Conservation (phyloP, 2,113 vertebrate genomes). For the Ciconia boyciana region DNA sequence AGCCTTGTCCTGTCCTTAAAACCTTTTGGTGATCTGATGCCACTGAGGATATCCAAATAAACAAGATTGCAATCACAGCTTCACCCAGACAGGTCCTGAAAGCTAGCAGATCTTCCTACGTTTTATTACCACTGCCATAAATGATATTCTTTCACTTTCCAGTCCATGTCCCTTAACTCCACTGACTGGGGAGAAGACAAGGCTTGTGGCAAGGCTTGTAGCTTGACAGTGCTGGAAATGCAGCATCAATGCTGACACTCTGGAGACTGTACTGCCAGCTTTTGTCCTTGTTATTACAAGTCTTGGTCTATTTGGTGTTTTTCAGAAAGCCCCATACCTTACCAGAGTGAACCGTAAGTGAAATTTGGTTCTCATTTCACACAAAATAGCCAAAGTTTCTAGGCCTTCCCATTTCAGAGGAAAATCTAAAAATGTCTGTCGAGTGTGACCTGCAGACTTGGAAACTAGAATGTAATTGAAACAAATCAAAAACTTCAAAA, state of each 20-base stretch:
- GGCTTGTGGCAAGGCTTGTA: not conserved
- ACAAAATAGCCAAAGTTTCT: not conserved
- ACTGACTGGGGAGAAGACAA: not conserved
- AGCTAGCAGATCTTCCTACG: not conserved
- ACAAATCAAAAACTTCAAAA: not conserved
- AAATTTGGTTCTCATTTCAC: not conserved
- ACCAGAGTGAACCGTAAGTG: not conserved
- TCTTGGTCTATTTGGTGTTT: not conserved
- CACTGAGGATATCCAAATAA: not conserved
- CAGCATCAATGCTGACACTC: not conserved
- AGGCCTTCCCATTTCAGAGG: not conserved
- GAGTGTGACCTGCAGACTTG: not conserved
- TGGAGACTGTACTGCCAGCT: not conserved
- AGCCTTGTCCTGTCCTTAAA: not conserved
- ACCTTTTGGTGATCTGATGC: not conserved
- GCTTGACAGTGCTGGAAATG: not conserved
- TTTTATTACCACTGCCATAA: not conserved
- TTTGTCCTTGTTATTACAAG: not conserved
- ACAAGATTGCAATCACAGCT: not conserved
- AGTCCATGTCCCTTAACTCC: not conserved
- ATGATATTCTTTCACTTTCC: not conserved
- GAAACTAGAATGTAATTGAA: not conserved
- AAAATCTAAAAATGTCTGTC: not conserved
- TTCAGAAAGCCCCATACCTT: not conserved
- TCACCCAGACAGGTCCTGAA: not conserved